Evolutionary conservation across 2,888 invertebrate genomes (phyloP).

Genomic region (Dyspetes luteomarginatus): DNA sequence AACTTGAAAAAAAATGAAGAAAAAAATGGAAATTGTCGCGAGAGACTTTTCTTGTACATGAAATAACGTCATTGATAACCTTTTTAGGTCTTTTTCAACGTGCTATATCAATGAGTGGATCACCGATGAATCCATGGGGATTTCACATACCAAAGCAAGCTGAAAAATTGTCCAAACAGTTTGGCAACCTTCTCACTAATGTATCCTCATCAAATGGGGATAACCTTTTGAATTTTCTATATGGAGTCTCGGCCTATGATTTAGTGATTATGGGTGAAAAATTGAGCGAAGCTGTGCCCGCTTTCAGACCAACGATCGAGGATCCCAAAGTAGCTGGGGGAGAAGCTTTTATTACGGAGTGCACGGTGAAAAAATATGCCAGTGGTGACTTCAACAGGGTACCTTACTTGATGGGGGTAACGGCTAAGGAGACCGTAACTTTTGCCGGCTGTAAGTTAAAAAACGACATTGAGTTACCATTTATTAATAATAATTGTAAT

Average conservation of each 20-base stretch:
- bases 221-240: conserved; percentile 81
- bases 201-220: conserved; percentile 72
- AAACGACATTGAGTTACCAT: background rate
- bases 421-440: conserved; percentile 80
- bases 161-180: conserved; percentile 73
- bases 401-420: conserved; percentile 84
- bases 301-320: conserved; percentile 62
- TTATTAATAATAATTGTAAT: too few species aligned
- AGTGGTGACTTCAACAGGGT: conserved; percentile 84
- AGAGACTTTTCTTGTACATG: background rate
- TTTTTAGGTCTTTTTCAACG: conserved; percentile 84
- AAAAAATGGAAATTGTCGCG: background rate
- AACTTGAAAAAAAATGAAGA: background rate
- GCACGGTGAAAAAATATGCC: conserved; percentile 81
- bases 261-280: conserved; percentile 80
- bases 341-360: conserved; percentile 83
- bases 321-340: conserved; percentile 83
- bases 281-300: background rate
- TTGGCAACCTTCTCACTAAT: conserved; percentile 80
- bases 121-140: conserved; percentile 84
- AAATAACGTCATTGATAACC: background rate
- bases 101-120: conserved; percentile 85
- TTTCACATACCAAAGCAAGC: conserved; percentile 67
- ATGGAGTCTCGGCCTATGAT: conserved; percentile 80
- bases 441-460: conserved; percentile 39